phyloP scores from a whole-genome alignment of 2,113 vertebrate genomes.

The Blennius ocellaris region DNA sequence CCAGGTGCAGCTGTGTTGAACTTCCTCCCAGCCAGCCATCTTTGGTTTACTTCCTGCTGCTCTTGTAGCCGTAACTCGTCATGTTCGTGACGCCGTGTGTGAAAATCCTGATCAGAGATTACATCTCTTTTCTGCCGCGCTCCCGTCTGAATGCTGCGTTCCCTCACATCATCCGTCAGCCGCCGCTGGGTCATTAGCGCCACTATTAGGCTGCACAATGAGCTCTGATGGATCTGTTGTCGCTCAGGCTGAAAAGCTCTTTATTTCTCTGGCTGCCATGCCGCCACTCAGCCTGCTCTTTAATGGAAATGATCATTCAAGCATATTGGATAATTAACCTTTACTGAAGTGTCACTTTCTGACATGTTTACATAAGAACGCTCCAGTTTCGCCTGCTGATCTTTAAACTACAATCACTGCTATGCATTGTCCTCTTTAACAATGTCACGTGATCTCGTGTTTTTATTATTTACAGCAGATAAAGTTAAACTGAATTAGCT shows the following conservation, averaged over 20 bases:
- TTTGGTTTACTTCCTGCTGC: too few species aligned
- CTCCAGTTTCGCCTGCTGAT: too few species aligned
- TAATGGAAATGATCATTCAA: constrained; percentile 61
- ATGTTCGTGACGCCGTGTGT: neutral
- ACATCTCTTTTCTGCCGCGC: constrained; percentile 15
- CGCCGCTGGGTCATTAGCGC: constrained; percentile 48
- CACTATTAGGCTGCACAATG: constrained; percentile 62
- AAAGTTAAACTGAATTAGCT: too few species aligned
- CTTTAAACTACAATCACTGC: too few species aligned
- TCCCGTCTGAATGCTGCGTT: constrained; percentile 27
- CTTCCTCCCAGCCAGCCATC: too few species aligned
- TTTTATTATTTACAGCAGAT: too few species aligned
- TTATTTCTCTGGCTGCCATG: constrained; percentile 46
- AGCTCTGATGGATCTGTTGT: constrained; percentile 64
- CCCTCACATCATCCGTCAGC: constrained; percentile 52
- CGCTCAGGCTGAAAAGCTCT: constrained; percentile 29
- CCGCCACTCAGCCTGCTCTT: constrained; percentile 30
- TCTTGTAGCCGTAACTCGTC: neutral
- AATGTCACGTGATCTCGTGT: too few species aligned
- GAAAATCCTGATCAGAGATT: neutral
- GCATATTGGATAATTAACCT: constrained; percentile 64
- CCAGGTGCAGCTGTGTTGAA: too few species aligned
- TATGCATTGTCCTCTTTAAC: too few species aligned
- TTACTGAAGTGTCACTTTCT: constrained; percentile 31
- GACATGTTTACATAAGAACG: neutral